Base-by-base conservation (phyloP, 2,113 vertebrate species). In the Scomber scombrus region DNA sequence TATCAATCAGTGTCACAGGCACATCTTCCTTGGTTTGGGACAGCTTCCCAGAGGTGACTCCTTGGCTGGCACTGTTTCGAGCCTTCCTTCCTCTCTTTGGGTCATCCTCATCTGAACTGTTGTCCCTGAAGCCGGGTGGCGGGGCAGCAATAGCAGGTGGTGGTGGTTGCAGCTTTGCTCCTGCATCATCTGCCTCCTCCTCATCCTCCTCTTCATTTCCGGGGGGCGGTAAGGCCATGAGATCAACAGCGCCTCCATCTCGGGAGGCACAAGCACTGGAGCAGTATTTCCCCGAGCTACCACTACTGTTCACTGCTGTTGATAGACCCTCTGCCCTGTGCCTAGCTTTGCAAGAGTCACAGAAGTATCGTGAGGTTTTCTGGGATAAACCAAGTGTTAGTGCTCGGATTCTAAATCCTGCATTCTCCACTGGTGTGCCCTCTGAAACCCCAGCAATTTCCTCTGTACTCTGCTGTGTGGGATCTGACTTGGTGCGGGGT, bases 21-120 rank as follows among this genome's bases (percentile, higher is more conserved):
- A 99, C 97, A 75, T 98, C 97, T 4, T 97, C 96, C 0, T 96
- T 97, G 23, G 95, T 91, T 77, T 82, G 75, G 51, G 34, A 80
- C 72, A 0, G 86, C 91, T 74, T 93, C 72, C 77, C 93, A 70
- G 82, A 49, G 11, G 76, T 47, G 0, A 83, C 77, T 0, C 54
- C 81, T 58, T 68, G 50, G 8, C 77, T 89, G 0, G 82, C 72
- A 76, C 68, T 69, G 18, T 75, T 65, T 63, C 84, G 82, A 68
- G 85, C 83, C 69, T 93, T 96, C 34, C 92, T 95, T 83, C 70
- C 96, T 80, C 96, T 97, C 90, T 98, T 99, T 63, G 94, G 78
- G 69, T 99, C 98, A 0, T 99, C 98, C 88, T 99, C 98, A 4
- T 99, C 98, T 0, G 98, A 99, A 84, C 97, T 98, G 93, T 99